A percentile compares a stretch with the other conserved stretches of the same genome.
phyloP scores from a whole-genome alignment of 2,797 vertebrate genomes.

The Eremophila alpestris region DNA sequence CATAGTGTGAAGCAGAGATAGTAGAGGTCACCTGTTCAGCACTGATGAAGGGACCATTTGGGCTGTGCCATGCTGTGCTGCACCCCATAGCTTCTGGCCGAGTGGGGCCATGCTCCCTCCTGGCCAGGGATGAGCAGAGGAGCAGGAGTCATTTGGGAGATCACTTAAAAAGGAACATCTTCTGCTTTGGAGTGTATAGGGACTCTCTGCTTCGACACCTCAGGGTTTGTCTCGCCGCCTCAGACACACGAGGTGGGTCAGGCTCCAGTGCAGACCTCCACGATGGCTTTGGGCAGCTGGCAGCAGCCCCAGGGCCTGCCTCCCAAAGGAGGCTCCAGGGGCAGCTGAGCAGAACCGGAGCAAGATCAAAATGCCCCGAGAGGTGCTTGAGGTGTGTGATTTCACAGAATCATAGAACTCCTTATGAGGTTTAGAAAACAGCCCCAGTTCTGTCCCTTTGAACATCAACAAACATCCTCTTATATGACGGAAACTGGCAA shows the following conservation, averaged over 20 bases:
- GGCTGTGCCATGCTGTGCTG: background rate
- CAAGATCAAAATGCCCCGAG: background rate
- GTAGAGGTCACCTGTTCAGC: background rate
- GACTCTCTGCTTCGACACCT: background rate
- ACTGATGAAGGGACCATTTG: background rate
- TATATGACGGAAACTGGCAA: background rate
- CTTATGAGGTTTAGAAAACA: background rate
- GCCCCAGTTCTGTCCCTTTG: background rate
- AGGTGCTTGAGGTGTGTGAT: background rate
- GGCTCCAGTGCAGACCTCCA: background rate
- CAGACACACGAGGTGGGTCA: accelerated
- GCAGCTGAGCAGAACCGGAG: background rate
- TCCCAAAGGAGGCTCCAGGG: accelerated
- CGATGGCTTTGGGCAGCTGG: background rate
- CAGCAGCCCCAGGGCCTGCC: background rate
- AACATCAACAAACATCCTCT: background rate
- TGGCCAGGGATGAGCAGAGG: background rate
- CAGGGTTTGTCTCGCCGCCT: background rate
- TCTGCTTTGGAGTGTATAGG: background rate
- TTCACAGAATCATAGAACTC: background rate
- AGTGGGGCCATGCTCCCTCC: background rate
- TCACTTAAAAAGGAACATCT: background rate
- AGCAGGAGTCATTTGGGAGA: background rate
- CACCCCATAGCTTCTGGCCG: accelerated
- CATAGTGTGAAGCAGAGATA: background rate